Evolutionary conservation across 2,113 vertebrate species (phyloP).

Genomic region (Elaphurus davidianus): DNA sequence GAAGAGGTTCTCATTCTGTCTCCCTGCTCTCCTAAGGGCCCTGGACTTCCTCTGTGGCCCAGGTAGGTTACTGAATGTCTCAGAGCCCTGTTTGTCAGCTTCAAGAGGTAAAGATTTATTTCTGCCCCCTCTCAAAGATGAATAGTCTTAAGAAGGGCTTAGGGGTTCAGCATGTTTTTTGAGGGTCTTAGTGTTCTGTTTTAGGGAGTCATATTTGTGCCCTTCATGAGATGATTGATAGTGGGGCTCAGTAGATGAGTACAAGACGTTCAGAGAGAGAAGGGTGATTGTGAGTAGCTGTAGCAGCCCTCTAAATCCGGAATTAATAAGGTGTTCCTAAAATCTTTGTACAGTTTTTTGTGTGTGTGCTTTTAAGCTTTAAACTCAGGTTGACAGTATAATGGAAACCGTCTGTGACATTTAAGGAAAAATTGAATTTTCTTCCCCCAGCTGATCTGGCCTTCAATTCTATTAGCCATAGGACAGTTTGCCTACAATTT

Average conservation of each 20-base stretch:
- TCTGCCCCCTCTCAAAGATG: not conserved
- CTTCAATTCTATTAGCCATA: not conserved
- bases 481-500: not conserved
- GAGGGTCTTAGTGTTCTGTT: not conserved
- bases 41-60: not conserved
- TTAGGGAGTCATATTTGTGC: not conserved
- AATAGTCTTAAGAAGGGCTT: not conserved
- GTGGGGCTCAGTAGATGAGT: not conserved
- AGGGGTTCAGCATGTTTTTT: not conserved
- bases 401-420: conserved; percentile 6
- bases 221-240: not conserved
- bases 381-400: conserved; percentile 9
- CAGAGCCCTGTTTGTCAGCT: not conserved
- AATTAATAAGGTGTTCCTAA: not conserved
- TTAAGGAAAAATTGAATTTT: conserved; percentile 49
- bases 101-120: not conserved
- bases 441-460: not conserved
- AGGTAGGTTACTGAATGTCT: not conserved
- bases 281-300: not conserved
- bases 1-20: not conserved
- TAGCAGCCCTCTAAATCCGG: not conserved
- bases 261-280: not conserved
- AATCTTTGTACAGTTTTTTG: not conserved
- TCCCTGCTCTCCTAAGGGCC: too few species aligned
- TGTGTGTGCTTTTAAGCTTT: not conserved